phyloP scores from a whole-genome alignment of 2,113 vertebrate genomes.

The Suncus etruscus region DNA sequence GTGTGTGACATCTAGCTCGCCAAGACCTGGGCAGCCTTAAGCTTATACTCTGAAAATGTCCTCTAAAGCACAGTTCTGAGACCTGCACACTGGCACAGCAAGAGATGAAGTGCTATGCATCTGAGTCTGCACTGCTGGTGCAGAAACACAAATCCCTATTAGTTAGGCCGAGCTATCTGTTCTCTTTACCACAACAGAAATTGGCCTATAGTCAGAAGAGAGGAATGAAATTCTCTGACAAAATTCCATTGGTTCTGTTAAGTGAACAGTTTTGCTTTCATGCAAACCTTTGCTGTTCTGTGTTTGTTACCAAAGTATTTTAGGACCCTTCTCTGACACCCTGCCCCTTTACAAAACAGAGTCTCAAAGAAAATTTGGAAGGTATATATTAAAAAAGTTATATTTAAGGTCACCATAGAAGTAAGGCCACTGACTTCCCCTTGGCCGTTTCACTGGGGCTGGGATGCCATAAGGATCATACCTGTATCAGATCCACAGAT shows the following conservation, averaged over 20 bases:
- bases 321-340: too few relatives aligned
- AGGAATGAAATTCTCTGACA: not conserved
- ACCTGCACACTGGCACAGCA: not conserved
- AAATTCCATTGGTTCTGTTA: conserved; percentile 14
- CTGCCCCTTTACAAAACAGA: not conserved
- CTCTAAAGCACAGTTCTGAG: not conserved
- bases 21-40: not conserved
- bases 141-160: not conserved
- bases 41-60: not conserved
- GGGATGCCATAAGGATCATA: not conserved
- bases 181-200: not conserved
- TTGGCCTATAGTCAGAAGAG: not conserved
- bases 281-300: not conserved
- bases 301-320: not conserved
- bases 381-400: not conserved
- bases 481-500: too few relatives aligned
- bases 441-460: not conserved
- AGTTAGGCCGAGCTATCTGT: not conserved
- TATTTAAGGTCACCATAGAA: not conserved
- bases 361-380: not conserved
- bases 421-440: not conserved
- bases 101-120: not conserved
- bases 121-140: not conserved
- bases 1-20: not conserved
- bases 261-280: not conserved